Percentiles rank a stretch among this genome's conserved stretches.
Conservation (phyloP, 2,113 vertebrate genomes). For the Corydoras sp. region DNA sequence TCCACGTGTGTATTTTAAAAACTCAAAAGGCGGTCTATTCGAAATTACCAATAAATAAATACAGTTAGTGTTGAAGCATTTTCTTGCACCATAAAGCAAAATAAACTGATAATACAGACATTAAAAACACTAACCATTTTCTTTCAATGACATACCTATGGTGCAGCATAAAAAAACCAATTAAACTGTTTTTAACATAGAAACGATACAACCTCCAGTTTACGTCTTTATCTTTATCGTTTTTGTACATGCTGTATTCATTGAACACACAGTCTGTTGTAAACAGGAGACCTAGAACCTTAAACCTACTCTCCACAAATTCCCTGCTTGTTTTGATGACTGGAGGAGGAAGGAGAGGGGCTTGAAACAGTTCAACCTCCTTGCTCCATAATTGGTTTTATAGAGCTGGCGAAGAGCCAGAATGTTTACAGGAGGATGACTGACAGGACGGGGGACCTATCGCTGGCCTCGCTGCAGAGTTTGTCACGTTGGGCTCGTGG, state of each 20-base stretch:
- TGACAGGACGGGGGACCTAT: constrained; percentile 66
- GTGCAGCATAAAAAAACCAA: too few species aligned
- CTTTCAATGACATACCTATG: too few species aligned
- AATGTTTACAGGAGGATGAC: constrained; percentile 70
- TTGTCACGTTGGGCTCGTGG: constrained; percentile 47
- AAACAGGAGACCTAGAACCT: constrained; percentile 62
- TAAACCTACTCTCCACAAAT: constrained; percentile 68
- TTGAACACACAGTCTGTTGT: constrained; percentile 53
- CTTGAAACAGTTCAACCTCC: constrained; percentile 80
- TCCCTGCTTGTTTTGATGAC: constrained; percentile 74
- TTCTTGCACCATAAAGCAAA: too few species aligned
- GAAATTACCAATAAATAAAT: too few species aligned
- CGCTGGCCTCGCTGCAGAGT: neutral
- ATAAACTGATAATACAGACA: too few species aligned
- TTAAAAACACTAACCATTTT: too few species aligned
- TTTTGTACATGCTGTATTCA: neutral
- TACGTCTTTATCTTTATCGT: too few species aligned
- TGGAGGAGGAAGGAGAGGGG: constrained; percentile 61
- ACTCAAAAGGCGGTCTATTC: too few species aligned
- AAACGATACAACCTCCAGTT: too few species aligned
- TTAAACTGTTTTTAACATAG: too few species aligned
- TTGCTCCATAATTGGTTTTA: constrained; percentile 85
- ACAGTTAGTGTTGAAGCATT: too few species aligned
- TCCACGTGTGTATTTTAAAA: too few species aligned
- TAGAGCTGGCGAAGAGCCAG: constrained; percentile 78